These are phyloP conservation scores for Melospiza melodia DNA, from an alignment of 2,113 vertebrate species.

Conservation along the genomic window DNA sequence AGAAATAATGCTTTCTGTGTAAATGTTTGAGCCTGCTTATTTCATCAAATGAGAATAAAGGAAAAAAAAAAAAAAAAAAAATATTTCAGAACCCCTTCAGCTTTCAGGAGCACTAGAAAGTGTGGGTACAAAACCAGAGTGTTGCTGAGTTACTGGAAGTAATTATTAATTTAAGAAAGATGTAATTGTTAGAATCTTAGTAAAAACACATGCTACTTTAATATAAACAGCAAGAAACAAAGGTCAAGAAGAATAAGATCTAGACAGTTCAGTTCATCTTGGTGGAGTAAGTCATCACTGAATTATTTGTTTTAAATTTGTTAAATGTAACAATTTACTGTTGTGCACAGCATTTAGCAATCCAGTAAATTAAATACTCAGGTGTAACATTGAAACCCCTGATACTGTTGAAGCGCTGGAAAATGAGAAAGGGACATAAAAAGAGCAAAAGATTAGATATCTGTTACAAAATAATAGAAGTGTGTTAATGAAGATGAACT, in stretches of 20 bases:
- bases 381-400: background rate
- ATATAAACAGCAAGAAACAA: background rate
- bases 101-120: background rate
- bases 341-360: background rate
- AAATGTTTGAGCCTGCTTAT: background rate
- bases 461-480: constrained; percentile 5
- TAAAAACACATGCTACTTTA: background rate
- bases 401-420: background rate
- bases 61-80: background rate
- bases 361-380: background rate
- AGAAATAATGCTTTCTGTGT: background rate
- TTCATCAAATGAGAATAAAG: background rate
- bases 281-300: background rate
- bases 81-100: background rate
- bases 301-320: background rate
- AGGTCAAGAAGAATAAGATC: background rate
- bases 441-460: background rate
- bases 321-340: background rate
- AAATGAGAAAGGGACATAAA: background rate
- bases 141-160: background rate
- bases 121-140: background rate
- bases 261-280: background rate
- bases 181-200: background rate
- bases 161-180: background rate
- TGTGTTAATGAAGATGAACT: constrained; percentile 38